Conservation (phyloP, 2,888 invertebrate species). For the Atherix ibis region DNA sequence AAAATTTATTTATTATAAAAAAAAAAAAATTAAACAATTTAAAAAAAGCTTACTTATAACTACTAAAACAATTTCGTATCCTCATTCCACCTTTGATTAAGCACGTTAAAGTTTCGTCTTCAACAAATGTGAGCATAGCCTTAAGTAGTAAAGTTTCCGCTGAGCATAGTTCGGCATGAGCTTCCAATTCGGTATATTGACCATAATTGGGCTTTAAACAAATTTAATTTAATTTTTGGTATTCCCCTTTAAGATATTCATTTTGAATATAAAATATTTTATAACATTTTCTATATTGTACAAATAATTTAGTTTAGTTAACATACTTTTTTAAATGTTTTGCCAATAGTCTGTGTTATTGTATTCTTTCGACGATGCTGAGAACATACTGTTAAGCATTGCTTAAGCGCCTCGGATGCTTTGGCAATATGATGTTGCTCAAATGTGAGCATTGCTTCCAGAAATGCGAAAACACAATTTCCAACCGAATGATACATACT, state of each 20-base stretch:
- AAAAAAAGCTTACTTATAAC: constrained; percentile 61
- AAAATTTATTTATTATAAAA: constrained; percentile 1
- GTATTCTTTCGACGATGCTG: constrained; percentile 36
- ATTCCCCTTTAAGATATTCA: too few relatives aligned
- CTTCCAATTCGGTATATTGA: constrained; percentile 60
- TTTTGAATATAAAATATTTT: too few relatives aligned
- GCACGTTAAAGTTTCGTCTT: constrained; percentile 84
- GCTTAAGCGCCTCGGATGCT: constrained; percentile 60
- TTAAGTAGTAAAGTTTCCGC: constrained; percentile 81
- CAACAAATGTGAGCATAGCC: constrained; percentile 81
- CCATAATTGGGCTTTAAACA: constrained; percentile 50
- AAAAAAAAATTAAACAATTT: neutral
- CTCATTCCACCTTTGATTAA: constrained; percentile 87
- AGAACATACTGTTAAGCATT: constrained; percentile 64
- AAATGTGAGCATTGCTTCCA: constrained; percentile 87
- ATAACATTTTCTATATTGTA: too few relatives aligned
- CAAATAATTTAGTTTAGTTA: too few relatives aligned
- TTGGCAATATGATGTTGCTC: constrained; percentile 61
- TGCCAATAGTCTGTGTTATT: constrained; percentile 65
- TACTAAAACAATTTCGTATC: constrained; percentile 76
- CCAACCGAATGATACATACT: constrained; percentile 91
- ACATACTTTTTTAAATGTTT: constrained; percentile 53
- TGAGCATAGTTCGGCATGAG: constrained; percentile 90
- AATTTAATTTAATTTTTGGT: neutral
- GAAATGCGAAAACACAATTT: constrained; percentile 70